Conservation (phyloP, 2,113 vertebrate genomes). For the Enhydra lutris region DNA sequence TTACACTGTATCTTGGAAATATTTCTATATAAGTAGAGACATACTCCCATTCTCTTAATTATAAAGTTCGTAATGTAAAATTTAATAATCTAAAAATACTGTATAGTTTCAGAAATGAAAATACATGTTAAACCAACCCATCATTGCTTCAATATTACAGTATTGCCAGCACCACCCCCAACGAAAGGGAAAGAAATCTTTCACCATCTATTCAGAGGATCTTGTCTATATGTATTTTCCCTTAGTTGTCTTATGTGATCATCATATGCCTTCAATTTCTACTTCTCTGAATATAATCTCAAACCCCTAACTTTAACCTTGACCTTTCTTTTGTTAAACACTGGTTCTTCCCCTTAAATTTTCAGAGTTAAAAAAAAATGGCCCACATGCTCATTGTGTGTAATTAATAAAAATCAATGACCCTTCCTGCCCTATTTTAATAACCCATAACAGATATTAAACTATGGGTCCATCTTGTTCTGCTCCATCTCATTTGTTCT, state of each 20-base stretch:
- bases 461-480: not conserved
- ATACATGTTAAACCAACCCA: not conserved
- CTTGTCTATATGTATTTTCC: not conserved
- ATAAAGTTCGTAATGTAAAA: not conserved
- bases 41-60: not conserved
- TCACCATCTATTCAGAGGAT: not conserved
- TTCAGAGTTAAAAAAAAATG: not conserved
- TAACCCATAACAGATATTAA: not conserved
- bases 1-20: not conserved
- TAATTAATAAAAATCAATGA: not conserved
- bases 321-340: not conserved
- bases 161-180: not conserved
- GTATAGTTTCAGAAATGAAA: not conserved
- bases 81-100: not conserved
- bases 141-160: not conserved
- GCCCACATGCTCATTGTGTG: not conserved
- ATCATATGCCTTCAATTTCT: not conserved
- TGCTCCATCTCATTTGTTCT: not conserved
- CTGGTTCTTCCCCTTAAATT: not conserved
- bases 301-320: not conserved
- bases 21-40: not conserved
- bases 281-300: not conserved
- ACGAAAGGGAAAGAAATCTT: not conserved
- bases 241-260: not conserved
- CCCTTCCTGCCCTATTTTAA: not conserved